Conservation (phyloP, 1,140 invertebrate genomes). For the Trachymyrmex septentrionalis region DNA sequence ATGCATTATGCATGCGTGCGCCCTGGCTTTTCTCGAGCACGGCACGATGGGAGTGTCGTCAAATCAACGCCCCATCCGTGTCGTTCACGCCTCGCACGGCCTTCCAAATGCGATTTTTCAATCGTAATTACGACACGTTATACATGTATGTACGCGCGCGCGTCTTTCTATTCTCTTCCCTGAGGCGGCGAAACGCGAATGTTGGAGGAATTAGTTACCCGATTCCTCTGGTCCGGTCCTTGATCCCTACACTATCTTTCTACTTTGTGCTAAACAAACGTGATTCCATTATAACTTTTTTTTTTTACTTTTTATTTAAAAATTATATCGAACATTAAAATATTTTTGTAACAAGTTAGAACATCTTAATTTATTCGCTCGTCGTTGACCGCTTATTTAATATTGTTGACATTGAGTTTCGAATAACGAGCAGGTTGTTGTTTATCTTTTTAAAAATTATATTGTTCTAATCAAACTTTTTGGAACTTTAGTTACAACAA, state of each 20-base stretch:
- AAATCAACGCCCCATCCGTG: slow-evolving; percentile 82
- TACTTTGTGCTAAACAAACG: slow-evolving; percentile 21
- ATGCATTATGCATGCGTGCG: slow-evolving; percentile 83
- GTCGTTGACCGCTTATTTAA: too few relatives aligned
- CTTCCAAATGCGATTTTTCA: slow-evolving; percentile 68
- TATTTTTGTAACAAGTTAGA: too few relatives aligned
- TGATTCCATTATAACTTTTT: neutral
- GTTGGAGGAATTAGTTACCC: slow-evolving; percentile 31
- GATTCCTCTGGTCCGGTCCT: slow-evolving; percentile 6
- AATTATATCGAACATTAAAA: too few relatives aligned
- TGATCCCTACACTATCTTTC: slow-evolving; percentile 5
- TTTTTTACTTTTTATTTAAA: too few relatives aligned
- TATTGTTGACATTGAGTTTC: too few relatives aligned
- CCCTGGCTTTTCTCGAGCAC: slow-evolving; percentile 72
- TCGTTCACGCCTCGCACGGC: slow-evolving; percentile 79
- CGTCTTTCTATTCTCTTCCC: neutral
- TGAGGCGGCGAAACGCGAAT: slow-evolving; percentile 57
- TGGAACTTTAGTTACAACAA: too few relatives aligned
- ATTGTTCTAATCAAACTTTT: too few relatives aligned
- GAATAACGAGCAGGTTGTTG: too few relatives aligned
- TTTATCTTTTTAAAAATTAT: too few relatives aligned
- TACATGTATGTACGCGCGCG: neutral
- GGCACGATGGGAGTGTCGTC: slow-evolving; percentile 81
- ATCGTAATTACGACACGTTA: slow-evolving; percentile 69
- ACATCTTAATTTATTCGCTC: too few relatives aligned